Evolutionary conservation across 2,888 invertebrate genomes (phyloP), one percentile per base, ranked within the genome.

Genomic region (Zygothrica quintamaculata): DNA sequence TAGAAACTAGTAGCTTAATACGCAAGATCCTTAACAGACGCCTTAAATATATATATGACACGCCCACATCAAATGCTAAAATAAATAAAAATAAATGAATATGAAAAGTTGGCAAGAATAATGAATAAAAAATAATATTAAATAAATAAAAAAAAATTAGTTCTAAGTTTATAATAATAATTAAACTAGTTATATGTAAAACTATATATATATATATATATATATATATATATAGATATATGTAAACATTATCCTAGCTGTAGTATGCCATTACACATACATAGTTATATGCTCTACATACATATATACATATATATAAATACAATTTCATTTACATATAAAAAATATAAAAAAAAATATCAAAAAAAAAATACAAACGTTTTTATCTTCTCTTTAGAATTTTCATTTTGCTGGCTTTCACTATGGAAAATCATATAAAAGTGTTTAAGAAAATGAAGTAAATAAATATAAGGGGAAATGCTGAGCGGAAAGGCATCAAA

Each of bases 111-210:
- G 40, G 42, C 16, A 47, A 39, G 46, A 47, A 25, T n/a, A 1
- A 34, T 11, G 18, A 6, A 2, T 0, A 16, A 3, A 12, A 25
- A 29, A 59, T 39, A 9, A 29, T 1, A 29, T 9, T 29, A 7
- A 29, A 29, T 29, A 29, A 1, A 25, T 13, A 48, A 37, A 6
- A 22, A 26, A 7, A 42, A n/a, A 25, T 5, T 7, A 78, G 72
- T 78, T 85, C 59, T 85, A 79, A 79, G 86, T 78, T 61, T 85
- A 58, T 82, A 65, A 78, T 64, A 76, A 50, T 82, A 73, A 69
- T 67, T 62, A 48, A 5, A 11, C n/a, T n/a, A n/a, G n/a, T n/a
- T n/a, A n/a, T n/a, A n/a, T n/a, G n/a, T n/a, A n/a, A n/a, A 43
- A 26, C 43, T 46, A 44, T 34, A 57, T 57, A 74, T 37, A 52